Evolutionary conservation across 2,888 invertebrate species (phyloP).

Genomic region (Mesorhabditis spiculigera): DNA sequence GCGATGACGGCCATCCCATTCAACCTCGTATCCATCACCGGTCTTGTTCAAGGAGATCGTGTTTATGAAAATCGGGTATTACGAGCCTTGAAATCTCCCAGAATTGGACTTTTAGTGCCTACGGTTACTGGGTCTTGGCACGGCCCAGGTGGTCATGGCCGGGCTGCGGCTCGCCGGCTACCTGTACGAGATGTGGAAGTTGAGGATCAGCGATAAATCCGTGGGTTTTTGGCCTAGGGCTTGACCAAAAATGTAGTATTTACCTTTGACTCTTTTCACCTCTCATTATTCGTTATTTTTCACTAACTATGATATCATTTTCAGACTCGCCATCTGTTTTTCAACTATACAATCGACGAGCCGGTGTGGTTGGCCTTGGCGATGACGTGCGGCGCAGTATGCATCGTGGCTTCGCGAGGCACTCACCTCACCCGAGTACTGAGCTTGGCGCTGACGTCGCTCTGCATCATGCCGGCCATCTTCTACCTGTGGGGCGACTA

Average conservation of each 20-base stretch:
- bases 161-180: background rate
- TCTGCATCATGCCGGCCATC: background rate
- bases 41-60: background rate
- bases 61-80: background rate
- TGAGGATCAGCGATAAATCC: background rate
- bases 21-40: background rate
- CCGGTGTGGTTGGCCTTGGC: background rate
- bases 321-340: conserved; percentile 1
- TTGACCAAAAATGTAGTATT: background rate
- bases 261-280: background rate
- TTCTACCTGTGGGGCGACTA: background rate
- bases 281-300: background rate
- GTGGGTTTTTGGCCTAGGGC: background rate
- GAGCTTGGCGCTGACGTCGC: background rate
- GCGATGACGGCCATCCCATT: background rate
- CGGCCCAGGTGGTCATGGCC: background rate
- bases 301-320: background rate
- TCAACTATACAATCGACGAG: conserved; percentile 8
- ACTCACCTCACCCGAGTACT: background rate
- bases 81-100: too few relatives aligned
- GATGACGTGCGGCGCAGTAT: background rate
- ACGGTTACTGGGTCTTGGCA: background rate
- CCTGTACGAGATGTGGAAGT: background rate
- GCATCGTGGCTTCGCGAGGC: background rate
- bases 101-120: background rate